Conservation (phyloP, 2,888 invertebrate genomes). For the Meta bourneti region DNA sequence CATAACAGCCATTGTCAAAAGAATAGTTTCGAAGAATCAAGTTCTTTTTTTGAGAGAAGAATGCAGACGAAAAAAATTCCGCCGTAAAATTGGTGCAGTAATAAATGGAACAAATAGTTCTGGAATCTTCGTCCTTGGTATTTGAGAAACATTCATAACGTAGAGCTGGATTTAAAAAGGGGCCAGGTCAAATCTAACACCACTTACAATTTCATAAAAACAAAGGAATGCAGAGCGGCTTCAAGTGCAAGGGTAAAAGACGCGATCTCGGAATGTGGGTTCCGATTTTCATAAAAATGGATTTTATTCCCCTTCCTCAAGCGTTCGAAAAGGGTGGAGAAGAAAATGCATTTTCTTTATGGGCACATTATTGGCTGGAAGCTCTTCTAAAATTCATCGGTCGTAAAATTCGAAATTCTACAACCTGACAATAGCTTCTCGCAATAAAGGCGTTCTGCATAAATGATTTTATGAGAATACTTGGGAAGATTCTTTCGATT, state of each 20-base stretch:
- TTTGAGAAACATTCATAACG: neutral
- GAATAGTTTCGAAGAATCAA: neutral
- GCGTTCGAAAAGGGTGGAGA: slow-evolving; percentile 11
- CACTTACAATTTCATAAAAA: slow-evolving; percentile 48
- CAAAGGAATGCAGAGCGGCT: slow-evolving; percentile 11
- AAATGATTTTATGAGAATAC: slow-evolving; percentile 74
- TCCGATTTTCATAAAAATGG: slow-evolving; percentile 71
- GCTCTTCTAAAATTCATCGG: slow-evolving; percentile 58
- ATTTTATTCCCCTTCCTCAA: slow-evolving; percentile 57
- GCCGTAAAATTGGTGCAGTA: neutral
- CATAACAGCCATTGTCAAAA: too few relatives aligned
- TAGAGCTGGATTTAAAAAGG: neutral
- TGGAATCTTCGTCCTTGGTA: neutral
- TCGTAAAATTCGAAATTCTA: slow-evolving; percentile 71
- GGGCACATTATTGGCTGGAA: slow-evolving; percentile 69
- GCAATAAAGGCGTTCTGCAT: slow-evolving; percentile 76
- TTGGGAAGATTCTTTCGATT: slow-evolving; percentile 57
- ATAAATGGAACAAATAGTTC: neutral
- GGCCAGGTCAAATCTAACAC: neutral
- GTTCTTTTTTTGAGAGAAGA: neutral
- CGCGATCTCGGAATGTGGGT: neutral
- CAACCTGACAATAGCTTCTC: slow-evolving; percentile 69
- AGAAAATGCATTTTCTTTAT: slow-evolving; percentile 43
- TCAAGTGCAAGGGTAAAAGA: neutral
- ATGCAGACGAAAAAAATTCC: neutral